phyloP scores from a whole-genome alignment of 1,140 invertebrate genomes.

The Lepidurus apus region DNA sequence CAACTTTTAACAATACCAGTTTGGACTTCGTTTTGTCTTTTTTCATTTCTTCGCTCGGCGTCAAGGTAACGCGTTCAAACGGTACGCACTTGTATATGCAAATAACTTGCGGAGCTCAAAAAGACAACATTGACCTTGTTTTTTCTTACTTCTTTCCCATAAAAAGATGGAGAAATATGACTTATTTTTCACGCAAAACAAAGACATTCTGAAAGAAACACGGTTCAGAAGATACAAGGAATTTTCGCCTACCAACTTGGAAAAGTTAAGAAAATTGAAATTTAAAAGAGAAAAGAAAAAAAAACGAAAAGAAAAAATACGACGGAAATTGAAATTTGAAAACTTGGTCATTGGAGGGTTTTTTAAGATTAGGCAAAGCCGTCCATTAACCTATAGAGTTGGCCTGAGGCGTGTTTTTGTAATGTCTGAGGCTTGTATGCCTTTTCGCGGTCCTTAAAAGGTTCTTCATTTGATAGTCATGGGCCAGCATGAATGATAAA shows the following conservation, averaged over 20 bases:
- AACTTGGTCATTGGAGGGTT: background rate
- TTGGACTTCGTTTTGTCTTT: background rate
- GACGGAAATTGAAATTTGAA: background rate
- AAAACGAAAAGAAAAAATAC: background rate
- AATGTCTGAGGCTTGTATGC: background rate
- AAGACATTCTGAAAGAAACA: too few species aligned
- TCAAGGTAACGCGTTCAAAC: constrained; percentile 7
- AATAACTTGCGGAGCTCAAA: background rate
- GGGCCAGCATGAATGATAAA: background rate
- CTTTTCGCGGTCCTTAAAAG: background rate
- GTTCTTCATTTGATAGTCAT: constrained; percentile 18
- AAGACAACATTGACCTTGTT: background rate
- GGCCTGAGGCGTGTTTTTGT: background rate
- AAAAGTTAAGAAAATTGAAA: background rate
- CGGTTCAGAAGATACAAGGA: too few species aligned
- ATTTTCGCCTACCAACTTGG: background rate
- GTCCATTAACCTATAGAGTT: background rate
- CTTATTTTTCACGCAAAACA: too few species aligned
- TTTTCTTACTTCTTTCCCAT: background rate
- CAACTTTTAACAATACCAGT: constrained; percentile 18
- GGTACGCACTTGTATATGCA: constrained; percentile 18
- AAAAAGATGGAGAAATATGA: too few species aligned
- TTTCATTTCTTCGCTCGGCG: background rate
- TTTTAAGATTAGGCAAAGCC: background rate
- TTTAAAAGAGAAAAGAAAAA: background rate